Evolutionary conservation across 53 echinoderm and acorn worm genomes (phyloP), one percentile per base, ranked within the genome.

Genomic region (Antedon mediterranea): DNA sequence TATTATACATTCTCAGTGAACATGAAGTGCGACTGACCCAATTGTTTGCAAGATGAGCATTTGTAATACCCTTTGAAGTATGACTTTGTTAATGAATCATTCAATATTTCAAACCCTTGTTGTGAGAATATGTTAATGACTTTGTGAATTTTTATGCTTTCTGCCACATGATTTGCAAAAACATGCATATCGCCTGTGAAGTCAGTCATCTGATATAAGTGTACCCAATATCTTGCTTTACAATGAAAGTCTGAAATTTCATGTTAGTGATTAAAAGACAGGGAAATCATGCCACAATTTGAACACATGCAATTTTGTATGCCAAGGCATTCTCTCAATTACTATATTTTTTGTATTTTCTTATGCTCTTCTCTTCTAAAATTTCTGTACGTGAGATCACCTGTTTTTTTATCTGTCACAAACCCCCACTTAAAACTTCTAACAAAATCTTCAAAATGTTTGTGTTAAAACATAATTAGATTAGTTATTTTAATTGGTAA

Each of bases 51-150:
- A n/a, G n/a, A n/a, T n/a, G n/a, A n/a, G n/a, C n/a, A n/a, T n/a
- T n/a, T n/a, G n/a, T n/a, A n/a, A n/a, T n/a, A n/a, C n/a, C n/a
- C n/a, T n/a, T n/a, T 32, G 26, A 79, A 80, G 80, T 84, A 82
- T 78, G 81, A 81, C 43, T 72, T 85, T 15, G 85, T 85, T 7
- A 85, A 81, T 13, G 43, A 26, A 73, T 85, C 86, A 43, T 85
- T 85, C 0, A 85, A 23, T 44, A 81, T 85, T 73, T 85, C 75
- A 28, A 85, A 43, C 0, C 74, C 74, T 34, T 85, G 86, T 30
- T 85, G 57, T 11, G 57, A 57, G 23, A 57, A 57, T 18, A 13
- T 13, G 57, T 57, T 57, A 57, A 57, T 57, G 20, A 18, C 23
- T 57, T 57, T 57, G 23, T 57, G 57, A 15, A 57, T 57, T 57